Evolutionary conservation across 2,888 invertebrate species (phyloP), one percentile per base, ranked within the genome.

Genomic region (Drosophila atripex): DNA sequence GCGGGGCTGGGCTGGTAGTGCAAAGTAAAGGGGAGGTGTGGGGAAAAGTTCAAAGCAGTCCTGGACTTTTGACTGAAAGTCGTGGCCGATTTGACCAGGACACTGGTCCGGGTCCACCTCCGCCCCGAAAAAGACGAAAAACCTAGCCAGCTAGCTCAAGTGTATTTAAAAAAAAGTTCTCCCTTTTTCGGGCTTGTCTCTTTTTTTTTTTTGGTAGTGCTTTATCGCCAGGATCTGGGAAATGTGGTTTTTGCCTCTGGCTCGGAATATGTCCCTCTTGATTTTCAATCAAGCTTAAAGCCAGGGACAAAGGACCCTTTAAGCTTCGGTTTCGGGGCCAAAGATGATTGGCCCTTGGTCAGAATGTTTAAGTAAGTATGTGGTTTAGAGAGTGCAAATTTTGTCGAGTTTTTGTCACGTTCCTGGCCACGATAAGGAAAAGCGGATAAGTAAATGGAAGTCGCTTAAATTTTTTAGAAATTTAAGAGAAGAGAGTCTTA

Each of bases 11-110:
- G 51, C 23, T 14, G 5, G 32, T 11, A 32, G 25, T 32, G 16
- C 9, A 45, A 30, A 5, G 23, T 47, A 14, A 9, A 3, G 43
- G 14, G 43, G 49, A 21, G 49, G 46, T 12, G 49, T 55, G 39
- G 50, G 61, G 43, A 69, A 77, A 80, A 84, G 82, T 82, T 82
- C 79, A 82, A 84, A 82, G 84, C 71, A 64, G 52, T 61, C 35
- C 73, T 53, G 68, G 65, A 84, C 80, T 84, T 84, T 82, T 84
- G 80, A 80, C 79, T 77, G 71, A 71, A 74, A 77, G 77, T 77
- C 79, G 78, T 77, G 73, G 75, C 78, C 78, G 78, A 66, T 77
- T 82, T 82, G 80, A 82, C 80, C 80, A 60, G 68, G 53, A 59
- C 53, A 38, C 52, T n/a, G 23, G 32, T 6, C 25, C 21, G 21